These are phyloP conservation scores for Agrotis exclamationis DNA, from an alignment of 2,888 invertebrate species.

Conservation along the genomic window DNA sequence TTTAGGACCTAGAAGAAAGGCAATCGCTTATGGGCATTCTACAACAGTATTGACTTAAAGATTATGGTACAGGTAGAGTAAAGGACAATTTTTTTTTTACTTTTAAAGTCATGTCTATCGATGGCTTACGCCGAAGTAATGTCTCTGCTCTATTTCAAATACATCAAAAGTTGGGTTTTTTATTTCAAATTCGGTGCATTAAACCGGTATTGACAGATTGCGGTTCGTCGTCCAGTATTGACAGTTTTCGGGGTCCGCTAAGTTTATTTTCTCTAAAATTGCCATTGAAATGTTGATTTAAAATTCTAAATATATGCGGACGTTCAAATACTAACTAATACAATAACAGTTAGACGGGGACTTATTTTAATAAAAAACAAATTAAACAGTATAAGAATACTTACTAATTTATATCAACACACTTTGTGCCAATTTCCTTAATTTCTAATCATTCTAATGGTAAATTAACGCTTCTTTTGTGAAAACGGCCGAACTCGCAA, in stretches of 20 bases:
- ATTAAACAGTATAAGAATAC: conserved; percentile 30
- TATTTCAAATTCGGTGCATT: no score
- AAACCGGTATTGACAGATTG: no score
- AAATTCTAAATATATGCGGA: neutral
- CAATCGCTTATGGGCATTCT: no score
- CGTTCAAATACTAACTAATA: conserved; percentile 26
- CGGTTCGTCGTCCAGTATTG: no score
- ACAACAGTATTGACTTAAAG: no score
- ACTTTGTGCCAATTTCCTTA: conserved; percentile 64
- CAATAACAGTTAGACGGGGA: conserved; percentile 9
- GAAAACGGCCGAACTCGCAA: conserved; percentile 1
- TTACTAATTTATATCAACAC: conserved; percentile 48
- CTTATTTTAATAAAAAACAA: conserved; percentile 1
- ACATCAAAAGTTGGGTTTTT: no score
- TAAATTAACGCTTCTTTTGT: conserved; percentile 11
- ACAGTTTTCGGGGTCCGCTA: neutral
- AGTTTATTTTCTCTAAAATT: no score
- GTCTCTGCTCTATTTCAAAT: no score
- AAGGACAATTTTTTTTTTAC: no score
- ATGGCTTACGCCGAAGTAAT: no score
- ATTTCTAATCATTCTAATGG: conserved; percentile 26
- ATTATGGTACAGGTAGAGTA: no score
- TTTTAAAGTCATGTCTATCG: no score
- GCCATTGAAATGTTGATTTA: neutral
- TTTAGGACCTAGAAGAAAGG: neutral